Evolutionary conservation across 2,888 invertebrate species (phyloP).

Genomic region (Smittia sp.): DNA sequence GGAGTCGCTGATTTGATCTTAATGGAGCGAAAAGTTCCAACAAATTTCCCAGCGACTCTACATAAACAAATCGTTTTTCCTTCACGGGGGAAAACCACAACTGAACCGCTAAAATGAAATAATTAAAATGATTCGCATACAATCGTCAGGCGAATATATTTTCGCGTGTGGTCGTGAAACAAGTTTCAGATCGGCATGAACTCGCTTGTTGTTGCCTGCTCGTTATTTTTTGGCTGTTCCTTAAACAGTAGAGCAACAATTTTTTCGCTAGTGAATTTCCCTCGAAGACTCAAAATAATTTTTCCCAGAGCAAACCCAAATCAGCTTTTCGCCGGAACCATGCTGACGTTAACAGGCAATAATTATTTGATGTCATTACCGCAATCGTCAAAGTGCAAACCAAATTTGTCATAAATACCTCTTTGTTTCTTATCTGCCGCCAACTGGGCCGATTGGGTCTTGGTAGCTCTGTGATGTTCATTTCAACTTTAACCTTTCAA

Average conservation of each 20-base stretch:
- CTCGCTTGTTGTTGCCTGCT: background rate
- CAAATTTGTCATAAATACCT: too few relatives aligned
- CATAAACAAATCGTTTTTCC: background rate
- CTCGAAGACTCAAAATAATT: too few relatives aligned
- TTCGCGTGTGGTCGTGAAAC: constrained; percentile 10
- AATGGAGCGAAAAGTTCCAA: background rate
- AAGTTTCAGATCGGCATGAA: background rate
- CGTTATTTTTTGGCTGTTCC: background rate
- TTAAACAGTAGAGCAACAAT: background rate
- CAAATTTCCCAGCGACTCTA: background rate
- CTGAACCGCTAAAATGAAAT: background rate
- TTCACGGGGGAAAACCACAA: background rate
- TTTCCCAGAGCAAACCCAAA: too few relatives aligned
- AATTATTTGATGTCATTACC: too few relatives aligned
- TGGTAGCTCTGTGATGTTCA: too few relatives aligned
- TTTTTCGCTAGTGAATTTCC: too few relatives aligned
- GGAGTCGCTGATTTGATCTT: background rate
- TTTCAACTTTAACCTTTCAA: too few relatives aligned
- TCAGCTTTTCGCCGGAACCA: too few relatives aligned
- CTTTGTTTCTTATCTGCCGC: too few relatives aligned
- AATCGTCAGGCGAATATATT: background rate
- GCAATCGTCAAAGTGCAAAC: too few relatives aligned
- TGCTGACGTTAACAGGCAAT: too few relatives aligned
- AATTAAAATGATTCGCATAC: constrained; percentile 4
- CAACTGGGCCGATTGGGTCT: too few relatives aligned